Evolutionary conservation across 2,797 vertebrate species (phyloP).

Genomic region (Ctenosaura bakeri): DNA sequence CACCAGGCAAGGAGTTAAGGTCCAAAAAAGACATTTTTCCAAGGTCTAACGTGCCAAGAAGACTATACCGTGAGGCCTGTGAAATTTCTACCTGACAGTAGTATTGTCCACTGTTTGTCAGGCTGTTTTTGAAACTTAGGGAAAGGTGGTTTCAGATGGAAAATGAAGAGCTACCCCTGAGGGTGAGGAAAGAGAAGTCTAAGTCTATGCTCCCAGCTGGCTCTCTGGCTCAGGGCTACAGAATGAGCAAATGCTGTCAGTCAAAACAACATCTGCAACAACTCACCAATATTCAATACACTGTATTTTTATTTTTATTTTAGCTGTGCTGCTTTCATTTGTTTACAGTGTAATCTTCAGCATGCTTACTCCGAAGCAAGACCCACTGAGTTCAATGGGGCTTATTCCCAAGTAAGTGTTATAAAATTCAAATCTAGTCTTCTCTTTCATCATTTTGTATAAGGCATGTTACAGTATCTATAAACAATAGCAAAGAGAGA

Average conservation of each 20-base stretch:
- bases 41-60: background rate
- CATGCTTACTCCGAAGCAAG: background rate
- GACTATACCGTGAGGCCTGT: background rate
- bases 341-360: slow-evolving; percentile 2
- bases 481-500: background rate
- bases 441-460: background rate
- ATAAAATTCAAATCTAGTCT: background rate
- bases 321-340: background rate
- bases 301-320: background rate
- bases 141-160: background rate
- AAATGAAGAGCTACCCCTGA: background rate
- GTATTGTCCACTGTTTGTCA: background rate
- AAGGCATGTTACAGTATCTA: background rate
- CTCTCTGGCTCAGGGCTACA: background rate
- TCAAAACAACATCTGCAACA: background rate
- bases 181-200: background rate
- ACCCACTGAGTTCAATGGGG: background rate
- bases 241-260: background rate
- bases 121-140: background rate
- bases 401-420: background rate
- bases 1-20: too few relatives aligned
- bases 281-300: background rate
- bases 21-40: too few relatives aligned
- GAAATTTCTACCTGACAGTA: background rate
- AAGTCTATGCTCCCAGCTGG: background rate